phyloP scores from a whole-genome alignment of 2,797 vertebrate genomes.

The Staurois parvus region DNA sequence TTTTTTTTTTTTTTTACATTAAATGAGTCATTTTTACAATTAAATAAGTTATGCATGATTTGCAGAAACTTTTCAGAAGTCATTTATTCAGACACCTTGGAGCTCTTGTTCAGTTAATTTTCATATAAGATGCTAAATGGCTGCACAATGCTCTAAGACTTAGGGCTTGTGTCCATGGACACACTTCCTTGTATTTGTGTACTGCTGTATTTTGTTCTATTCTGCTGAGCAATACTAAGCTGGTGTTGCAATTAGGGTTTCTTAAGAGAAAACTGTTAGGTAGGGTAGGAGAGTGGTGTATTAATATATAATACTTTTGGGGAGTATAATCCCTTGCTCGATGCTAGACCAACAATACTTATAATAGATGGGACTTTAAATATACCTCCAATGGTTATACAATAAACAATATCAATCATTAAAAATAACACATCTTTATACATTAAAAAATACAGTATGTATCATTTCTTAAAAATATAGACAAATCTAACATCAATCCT shows the following conservation, averaged over 20 bases:
- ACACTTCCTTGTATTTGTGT: not conserved
- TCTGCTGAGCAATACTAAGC: not conserved
- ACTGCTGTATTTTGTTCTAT: not conserved
- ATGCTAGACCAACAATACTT: too few relatives aligned
- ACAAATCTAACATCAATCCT: too few relatives aligned
- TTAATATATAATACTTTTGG: too few relatives aligned
- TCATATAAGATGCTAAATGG: not conserved
- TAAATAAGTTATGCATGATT: not conserved
- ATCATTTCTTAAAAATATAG: too few relatives aligned
- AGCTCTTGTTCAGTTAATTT: not conserved
- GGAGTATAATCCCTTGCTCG: too few relatives aligned
- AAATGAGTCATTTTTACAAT: not conserved
- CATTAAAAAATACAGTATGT: too few relatives aligned
- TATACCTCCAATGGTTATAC: too few relatives aligned
- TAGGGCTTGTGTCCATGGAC: not conserved
- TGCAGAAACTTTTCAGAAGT: not conserved
- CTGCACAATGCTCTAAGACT: not conserved
- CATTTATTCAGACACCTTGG: conserved; percentile 1
- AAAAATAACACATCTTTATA: too few relatives aligned
- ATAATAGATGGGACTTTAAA: too few relatives aligned
- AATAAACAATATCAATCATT: too few relatives aligned
- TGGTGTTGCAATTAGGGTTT: not conserved
- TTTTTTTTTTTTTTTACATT: not conserved
- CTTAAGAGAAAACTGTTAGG: too few relatives aligned
- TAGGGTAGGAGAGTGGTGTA: too few relatives aligned